Evolutionary conservation across 2,797 vertebrate genomes (phyloP).

Genomic region (Sciaenops ocellatus): DNA sequence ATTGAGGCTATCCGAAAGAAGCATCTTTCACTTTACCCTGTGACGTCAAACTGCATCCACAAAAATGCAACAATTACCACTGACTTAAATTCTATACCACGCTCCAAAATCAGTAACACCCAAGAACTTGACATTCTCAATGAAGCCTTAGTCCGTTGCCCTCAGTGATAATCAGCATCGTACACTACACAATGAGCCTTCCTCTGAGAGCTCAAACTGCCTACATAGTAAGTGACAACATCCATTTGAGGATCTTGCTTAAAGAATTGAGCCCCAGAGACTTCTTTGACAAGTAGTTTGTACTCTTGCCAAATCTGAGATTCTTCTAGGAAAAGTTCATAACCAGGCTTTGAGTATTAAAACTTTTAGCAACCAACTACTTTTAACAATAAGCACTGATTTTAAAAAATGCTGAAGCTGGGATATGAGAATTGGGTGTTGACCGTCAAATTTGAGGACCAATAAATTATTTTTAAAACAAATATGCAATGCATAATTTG

Average conservation of each 20-base stretch:
- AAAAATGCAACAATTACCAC: neutral
- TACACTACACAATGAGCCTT: constrained; percentile 11
- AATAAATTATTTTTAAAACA: constrained; percentile 16
- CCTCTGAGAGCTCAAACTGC: constrained; percentile 42
- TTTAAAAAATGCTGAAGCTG: neutral
- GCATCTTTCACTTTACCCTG: neutral
- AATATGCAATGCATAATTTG: constrained; percentile 44
- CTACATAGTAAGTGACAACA: neutral
- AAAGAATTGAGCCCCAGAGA: neutral
- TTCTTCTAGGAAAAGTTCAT: neutral
- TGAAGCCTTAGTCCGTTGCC: neutral
- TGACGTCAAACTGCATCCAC: constrained; percentile 8
- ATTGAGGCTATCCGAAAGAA: neutral
- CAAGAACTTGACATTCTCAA: neutral
- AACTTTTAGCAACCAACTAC: neutral
- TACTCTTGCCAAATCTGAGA: constrained; percentile 12
- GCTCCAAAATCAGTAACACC: neutral
- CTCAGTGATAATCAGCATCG: neutral
- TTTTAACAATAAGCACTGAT: neutral
- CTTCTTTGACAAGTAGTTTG: neutral
- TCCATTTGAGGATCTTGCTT: constrained; percentile 15
- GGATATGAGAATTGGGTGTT: neutral
- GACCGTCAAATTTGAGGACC: constrained; percentile 11
- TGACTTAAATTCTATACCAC: neutral
- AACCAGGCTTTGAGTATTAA: neutral